Evolutionary conservation across 2,888 invertebrate genomes (phyloP).

Genomic region (Junonia oenone): DNA sequence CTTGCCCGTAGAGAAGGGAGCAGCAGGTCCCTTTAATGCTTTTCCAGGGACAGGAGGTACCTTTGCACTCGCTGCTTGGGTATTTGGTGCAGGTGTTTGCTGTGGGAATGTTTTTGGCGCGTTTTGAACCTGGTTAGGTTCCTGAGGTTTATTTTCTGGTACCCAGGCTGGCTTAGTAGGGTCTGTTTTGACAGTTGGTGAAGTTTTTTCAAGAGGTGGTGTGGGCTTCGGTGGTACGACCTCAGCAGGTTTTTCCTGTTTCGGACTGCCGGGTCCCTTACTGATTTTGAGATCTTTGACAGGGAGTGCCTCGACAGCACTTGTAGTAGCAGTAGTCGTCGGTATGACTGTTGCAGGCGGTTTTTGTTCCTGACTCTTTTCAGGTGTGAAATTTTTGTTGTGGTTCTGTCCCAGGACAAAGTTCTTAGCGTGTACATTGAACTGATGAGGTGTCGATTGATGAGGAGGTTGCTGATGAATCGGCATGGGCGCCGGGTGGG

Average conservation of each 20-base stretch:
- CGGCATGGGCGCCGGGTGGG: slow-evolving; percentile 54
- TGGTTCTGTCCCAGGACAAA: slow-evolving; percentile 68
- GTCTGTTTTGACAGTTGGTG: slow-evolving; percentile 50
- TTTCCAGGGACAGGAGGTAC: slow-evolving; percentile 51
- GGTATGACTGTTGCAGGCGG: slow-evolving; percentile 42
- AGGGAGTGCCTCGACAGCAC: slow-evolving; percentile 55
- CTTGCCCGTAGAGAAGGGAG: slow-evolving; percentile 68
- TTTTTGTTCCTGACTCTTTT: slow-evolving; percentile 51
- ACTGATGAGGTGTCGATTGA: slow-evolving; percentile 59
- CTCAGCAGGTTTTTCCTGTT: slow-evolving; percentile 51
- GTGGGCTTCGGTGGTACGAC: slow-evolving; percentile 40
- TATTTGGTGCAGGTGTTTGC: slow-evolving; percentile 38
- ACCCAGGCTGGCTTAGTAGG: slow-evolving; percentile 56
- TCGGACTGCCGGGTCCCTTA: slow-evolving; percentile 60
- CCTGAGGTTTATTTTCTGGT: slow-evolving; percentile 44
- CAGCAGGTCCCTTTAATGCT: slow-evolving; percentile 60
- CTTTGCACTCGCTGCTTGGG: slow-evolving; percentile 47
- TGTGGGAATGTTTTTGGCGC: slow-evolving; percentile 50
- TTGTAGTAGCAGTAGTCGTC: slow-evolving; percentile 40
- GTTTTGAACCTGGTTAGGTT: slow-evolving; percentile 27
- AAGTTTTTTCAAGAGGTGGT: slow-evolving; percentile 45
- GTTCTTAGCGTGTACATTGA: slow-evolving; percentile 75
- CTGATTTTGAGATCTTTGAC: slow-evolving; percentile 67
- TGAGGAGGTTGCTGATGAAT: slow-evolving; percentile 55
- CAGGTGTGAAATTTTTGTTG: slow-evolving; percentile 41